Conservation (phyloP, 2,888 invertebrate species). For the Formica aserva region DNA sequence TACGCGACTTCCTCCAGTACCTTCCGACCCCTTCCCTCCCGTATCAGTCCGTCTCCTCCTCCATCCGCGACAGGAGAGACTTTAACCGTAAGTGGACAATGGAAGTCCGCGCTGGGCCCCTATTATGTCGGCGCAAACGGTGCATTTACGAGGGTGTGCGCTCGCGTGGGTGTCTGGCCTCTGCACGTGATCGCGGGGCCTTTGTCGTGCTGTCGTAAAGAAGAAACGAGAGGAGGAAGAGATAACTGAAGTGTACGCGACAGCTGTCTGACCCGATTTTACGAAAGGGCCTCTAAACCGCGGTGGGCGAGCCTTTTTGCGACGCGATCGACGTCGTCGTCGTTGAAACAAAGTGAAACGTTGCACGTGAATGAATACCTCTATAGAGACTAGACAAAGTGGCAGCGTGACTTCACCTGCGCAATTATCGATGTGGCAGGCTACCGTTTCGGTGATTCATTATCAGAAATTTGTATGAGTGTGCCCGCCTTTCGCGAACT, state of each 20-base stretch:
- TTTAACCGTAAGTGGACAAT: conserved; percentile 76
- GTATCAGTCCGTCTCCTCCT: not conserved
- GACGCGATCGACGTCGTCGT: conserved; percentile 12
- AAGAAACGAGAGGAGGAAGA: conserved; percentile 51
- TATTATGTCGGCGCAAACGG: conserved; percentile 64
- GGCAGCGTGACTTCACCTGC: conserved; percentile 67
- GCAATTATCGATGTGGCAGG: conserved; percentile 24
- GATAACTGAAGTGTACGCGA: conserved; percentile 54
- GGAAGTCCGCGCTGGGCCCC: conserved; percentile 66
- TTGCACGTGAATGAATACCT: conserved; percentile 9
- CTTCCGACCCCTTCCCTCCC: conserved; percentile 4
- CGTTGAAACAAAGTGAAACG: conserved; percentile 12
- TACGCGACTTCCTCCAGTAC: conserved; percentile 6
- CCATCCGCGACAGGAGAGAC: conserved; percentile 39
- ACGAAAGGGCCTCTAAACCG: conserved; percentile 67
- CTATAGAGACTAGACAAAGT: not conserved
- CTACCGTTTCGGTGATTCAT: conserved; percentile 64
- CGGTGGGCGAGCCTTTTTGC: conserved; percentile 62
- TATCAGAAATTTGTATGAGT: conserved; percentile 67
- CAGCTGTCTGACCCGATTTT: conserved; percentile 76
- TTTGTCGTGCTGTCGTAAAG: conserved; percentile 61
- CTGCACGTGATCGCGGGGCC: conserved; percentile 45
- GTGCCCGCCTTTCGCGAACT: conserved; percentile 6
- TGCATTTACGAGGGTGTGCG: conserved; percentile 62
- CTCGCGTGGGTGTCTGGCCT: conserved; percentile 54